A percentile compares a stretch with the other conserved stretches of the same genome.
These are phyloP conservation scores for Stichodactyla mertensii DNA, from an alignment of 64 coral and sea anemone species.

Conservation along the genomic window DNA sequence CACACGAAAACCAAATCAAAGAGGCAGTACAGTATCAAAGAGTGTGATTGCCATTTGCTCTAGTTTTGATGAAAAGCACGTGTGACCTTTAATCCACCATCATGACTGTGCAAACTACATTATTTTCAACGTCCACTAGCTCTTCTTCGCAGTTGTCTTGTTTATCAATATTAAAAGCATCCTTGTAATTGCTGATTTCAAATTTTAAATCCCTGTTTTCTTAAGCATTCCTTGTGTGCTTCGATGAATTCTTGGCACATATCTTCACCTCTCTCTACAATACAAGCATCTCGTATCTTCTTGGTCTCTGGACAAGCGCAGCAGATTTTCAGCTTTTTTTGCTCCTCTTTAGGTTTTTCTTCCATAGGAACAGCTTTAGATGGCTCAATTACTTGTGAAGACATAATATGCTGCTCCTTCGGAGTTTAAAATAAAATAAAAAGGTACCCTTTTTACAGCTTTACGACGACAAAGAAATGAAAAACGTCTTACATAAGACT, in stretches of 20 bases:
- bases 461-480: background rate
- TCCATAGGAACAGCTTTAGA: background rate
- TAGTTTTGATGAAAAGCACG: too few species aligned
- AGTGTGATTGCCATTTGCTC: too few species aligned
- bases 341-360: conserved; percentile 29
- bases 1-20: too few species aligned
- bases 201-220: conserved; percentile 90
- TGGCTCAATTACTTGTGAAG: conserved; percentile 23
- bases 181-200: conserved; percentile 11
- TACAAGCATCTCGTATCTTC: conserved; percentile 84
- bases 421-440: background rate
- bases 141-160: too few species aligned
- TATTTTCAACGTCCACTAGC: too few species aligned
- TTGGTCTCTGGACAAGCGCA: conserved; percentile 98
- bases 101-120: too few species aligned
- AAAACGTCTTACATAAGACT: background rate
- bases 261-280: conserved; percentile 83
- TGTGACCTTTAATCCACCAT: too few species aligned
- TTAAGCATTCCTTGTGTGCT: conserved; percentile 93
- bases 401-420: conserved; percentile 13
- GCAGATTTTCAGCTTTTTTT: conserved; percentile 82
- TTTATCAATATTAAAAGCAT: too few species aligned
- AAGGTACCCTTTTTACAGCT: background rate
- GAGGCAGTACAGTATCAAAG: too few species aligned
- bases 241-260: conserved; percentile 83